Evolutionary conservation across 2,113 vertebrate species (phyloP).

Genomic region (Gallinago jamesoni): DNA sequence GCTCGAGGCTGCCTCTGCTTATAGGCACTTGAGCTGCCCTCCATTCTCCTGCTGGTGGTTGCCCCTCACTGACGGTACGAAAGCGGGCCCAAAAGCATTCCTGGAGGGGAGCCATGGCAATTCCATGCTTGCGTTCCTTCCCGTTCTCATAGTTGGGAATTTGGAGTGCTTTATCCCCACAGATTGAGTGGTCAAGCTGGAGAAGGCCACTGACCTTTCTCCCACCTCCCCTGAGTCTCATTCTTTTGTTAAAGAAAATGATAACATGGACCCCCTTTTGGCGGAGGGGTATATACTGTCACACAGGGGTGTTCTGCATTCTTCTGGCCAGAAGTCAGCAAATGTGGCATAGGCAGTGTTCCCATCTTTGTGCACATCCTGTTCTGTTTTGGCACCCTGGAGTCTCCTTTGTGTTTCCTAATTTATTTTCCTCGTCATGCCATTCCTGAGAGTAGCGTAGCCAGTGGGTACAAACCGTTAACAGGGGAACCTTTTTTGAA

Average conservation of each 20-base stretch:
- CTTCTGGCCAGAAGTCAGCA: neutral
- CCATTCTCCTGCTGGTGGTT: neutral
- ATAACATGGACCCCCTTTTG: accelerated
- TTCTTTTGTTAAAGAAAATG: neutral
- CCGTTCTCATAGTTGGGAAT: neutral
- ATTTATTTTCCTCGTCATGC: neutral
- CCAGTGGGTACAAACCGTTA: neutral
- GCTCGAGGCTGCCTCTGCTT: neutral
- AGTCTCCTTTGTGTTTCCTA: neutral
- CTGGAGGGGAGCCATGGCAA: neutral
- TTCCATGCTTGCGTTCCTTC: neutral
- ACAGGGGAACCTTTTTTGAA: neutral
- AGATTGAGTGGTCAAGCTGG: neutral
- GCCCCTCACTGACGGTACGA: accelerated
- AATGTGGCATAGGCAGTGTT: neutral
- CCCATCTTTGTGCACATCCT: neutral
- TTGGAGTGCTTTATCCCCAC: neutral
- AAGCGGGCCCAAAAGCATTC: neutral
- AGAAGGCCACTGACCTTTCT: neutral
- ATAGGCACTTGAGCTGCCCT: neutral
- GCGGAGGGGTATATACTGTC: neutral
- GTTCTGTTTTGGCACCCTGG: neutral
- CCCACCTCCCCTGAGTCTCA: neutral
- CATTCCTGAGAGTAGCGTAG: neutral
- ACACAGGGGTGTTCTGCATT: accelerated